Percentiles rank a stretch among this genome's conserved stretches.
Evolutionary conservation across 2,797 vertebrate genomes (phyloP).

Genomic region (Hoplostethus mediterraneus): DNA sequence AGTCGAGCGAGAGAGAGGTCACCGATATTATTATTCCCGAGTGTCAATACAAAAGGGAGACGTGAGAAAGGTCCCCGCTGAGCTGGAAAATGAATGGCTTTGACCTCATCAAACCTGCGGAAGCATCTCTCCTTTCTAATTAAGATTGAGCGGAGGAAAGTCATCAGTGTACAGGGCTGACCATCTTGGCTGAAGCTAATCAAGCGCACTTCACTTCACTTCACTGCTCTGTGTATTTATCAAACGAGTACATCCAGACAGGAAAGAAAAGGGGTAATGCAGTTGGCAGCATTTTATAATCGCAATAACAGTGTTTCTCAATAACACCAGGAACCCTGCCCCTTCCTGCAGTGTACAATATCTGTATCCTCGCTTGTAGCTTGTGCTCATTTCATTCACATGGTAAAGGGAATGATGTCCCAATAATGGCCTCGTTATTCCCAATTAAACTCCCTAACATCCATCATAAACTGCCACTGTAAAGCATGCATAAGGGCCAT

Average conservation of each 20-base stretch:
- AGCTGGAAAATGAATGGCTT: conserved; percentile 82
- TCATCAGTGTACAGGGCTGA: conserved; percentile 67
- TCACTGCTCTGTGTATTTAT: conserved; percentile 65
- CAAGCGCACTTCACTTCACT: conserved; percentile 65
- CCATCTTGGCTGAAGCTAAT: conserved; percentile 70
- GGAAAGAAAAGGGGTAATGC: conserved; percentile 25
- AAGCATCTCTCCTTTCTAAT: conserved; percentile 81
- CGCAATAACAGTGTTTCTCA: conserved; percentile 37
- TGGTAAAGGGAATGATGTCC: conserved; percentile 68
- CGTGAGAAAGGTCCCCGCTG: conserved; percentile 69
- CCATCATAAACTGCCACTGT: conserved; percentile 79
- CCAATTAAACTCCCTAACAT: conserved; percentile 81
- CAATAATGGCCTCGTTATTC: conserved; percentile 80
- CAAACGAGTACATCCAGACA: conserved; percentile 38
- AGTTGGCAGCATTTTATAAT: conserved; percentile 35
- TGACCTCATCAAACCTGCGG: conserved; percentile 84
- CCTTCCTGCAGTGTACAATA: background rate
- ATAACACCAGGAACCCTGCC: background rate
- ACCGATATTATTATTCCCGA: conserved; percentile 80
- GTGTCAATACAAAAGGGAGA: conserved; percentile 79
- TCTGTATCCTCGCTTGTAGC: background rate
- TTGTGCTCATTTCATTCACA: conserved; percentile 56
- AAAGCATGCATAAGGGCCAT: conserved; percentile 69
- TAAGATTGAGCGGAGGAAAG: conserved; percentile 80
- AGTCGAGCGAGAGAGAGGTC: conserved; percentile 68